Percentiles rank a stretch among this genome's conserved stretches.
Conservation (phyloP, 2,888 invertebrate genomes). For the Serripes groenlandicus region DNA sequence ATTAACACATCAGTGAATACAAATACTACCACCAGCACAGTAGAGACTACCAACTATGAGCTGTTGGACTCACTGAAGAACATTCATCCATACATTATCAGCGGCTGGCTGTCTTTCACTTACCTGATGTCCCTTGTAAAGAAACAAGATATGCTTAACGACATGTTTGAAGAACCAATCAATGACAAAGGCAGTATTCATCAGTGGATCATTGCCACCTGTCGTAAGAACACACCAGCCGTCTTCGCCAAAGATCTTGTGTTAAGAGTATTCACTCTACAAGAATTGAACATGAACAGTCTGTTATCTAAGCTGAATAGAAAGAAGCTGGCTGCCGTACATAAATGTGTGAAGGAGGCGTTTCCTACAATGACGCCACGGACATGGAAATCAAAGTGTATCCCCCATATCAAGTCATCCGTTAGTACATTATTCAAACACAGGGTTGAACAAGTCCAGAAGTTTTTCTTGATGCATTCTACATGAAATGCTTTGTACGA, state of each 20-base stretch:
- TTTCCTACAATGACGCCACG: constrained; percentile 25
- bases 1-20: neutral
- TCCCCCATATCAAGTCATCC: constrained; percentile 48
- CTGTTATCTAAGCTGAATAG: constrained; percentile 18
- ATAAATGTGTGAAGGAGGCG: constrained; percentile 32
- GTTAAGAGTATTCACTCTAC: constrained; percentile 54
- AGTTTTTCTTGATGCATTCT: constrained; percentile 50
- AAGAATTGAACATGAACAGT: constrained; percentile 36
- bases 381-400: constrained; percentile 39
- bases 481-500: too few species aligned
- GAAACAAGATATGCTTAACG: constrained; percentile 54
- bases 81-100: constrained; percentile 49
- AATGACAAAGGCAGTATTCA: constrained; percentile 44
- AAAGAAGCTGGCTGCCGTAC: constrained; percentile 43
- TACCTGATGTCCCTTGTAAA: constrained; percentile 53
- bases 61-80: constrained; percentile 38
- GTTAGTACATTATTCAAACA: constrained; percentile 49
- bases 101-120: constrained; percentile 55
- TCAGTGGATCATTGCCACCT: constrained; percentile 55
- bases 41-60: neutral
- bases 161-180: constrained; percentile 51
- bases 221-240: constrained; percentile 45
- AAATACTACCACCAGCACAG: neutral
- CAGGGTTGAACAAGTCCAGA: constrained; percentile 55
- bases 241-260: constrained; percentile 57